These are phyloP conservation scores for Amorpha juglandis DNA, from an alignment of 2,888 invertebrate genomes.

Conservation along the genomic window DNA sequence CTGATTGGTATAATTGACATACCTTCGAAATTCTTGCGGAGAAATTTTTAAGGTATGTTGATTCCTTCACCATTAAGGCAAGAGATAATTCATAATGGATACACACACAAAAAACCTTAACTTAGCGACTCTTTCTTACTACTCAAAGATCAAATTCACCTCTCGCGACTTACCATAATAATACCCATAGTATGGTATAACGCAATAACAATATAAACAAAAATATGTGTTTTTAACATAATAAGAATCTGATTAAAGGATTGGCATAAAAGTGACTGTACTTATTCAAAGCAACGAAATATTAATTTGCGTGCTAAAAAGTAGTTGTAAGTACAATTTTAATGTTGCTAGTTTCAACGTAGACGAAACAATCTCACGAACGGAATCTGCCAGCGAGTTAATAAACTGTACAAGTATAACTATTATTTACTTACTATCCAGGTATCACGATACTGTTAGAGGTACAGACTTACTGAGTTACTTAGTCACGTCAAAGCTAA, in stretches of 20 bases:
- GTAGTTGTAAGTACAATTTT: constrained; percentile 43
- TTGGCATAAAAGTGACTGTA: constrained; percentile 19
- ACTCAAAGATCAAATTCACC: too few relatives aligned
- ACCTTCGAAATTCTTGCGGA: too few relatives aligned
- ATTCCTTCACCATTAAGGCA: too few relatives aligned
- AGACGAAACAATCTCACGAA: constrained; percentile 55
- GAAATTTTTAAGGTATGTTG: too few relatives aligned
- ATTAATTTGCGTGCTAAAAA: constrained; percentile 45
- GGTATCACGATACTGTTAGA: not conserved
- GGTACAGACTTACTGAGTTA: not conserved
- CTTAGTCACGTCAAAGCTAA: not conserved
- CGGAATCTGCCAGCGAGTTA: constrained; percentile 49
- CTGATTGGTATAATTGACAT: too few relatives aligned
- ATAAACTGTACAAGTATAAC: constrained; percentile 35
- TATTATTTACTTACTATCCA: not conserved
- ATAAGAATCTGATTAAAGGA: constrained; percentile 17
- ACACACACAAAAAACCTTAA: too few relatives aligned
- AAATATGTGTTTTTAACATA: constrained; percentile 10
- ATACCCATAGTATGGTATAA: not conserved
- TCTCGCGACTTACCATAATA: not conserved
- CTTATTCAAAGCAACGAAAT: constrained; percentile 19
- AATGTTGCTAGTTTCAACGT: constrained; percentile 6
- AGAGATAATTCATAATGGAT: too few relatives aligned
- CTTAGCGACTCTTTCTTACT: too few relatives aligned
- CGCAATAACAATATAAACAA: constrained; percentile 2